phyloP scores from a whole-genome alignment of 37 sponge, comb jelly and placozoan genomes.

The Beroe ovata region DNA sequence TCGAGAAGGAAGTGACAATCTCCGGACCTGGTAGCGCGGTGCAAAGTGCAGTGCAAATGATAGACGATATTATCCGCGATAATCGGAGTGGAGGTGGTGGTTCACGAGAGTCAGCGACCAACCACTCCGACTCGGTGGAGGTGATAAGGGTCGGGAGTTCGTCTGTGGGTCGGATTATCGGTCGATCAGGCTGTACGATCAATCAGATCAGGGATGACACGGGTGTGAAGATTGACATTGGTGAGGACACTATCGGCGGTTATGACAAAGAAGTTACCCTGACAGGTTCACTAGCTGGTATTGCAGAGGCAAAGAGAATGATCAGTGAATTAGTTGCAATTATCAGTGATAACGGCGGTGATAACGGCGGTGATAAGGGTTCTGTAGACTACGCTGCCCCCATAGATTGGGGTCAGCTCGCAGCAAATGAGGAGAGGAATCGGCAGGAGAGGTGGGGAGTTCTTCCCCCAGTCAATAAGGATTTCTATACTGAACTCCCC shows the following conservation, averaged over 20 bases:
- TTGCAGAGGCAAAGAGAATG: conserved; percentile 5
- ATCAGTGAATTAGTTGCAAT: conserved; percentile 22
- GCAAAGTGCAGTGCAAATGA: not conserved
- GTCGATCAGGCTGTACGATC: not conserved
- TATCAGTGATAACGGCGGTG: not conserved
- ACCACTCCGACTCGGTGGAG: not conserved
- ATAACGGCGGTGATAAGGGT: not conserved
- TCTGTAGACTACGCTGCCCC: not conserved
- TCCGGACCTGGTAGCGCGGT: not conserved
- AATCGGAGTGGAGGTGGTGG: conserved; percentile 4
- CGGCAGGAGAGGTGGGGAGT: conserved; percentile 11
- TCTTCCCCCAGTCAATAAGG: conserved; percentile 24
- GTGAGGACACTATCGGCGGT: not conserved
- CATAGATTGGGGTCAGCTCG: conserved; percentile 61
- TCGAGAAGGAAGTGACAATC: conserved; percentile 33
- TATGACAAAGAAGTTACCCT: conserved; percentile 42
- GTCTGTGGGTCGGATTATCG: conserved; percentile 42
- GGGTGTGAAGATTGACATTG: conserved; percentile 30
- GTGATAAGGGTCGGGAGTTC: not conserved
- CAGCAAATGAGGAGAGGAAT: not conserved
- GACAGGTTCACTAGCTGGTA: not conserved
- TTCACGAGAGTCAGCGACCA: not conserved
- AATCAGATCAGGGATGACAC: conserved; percentile 30
- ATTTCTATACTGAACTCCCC: conserved; percentile 41
- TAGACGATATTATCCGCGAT: not conserved